Evolutionary conservation across 2,888 invertebrate genomes (phyloP).

Genomic region (Tetropium fuscum): DNA sequence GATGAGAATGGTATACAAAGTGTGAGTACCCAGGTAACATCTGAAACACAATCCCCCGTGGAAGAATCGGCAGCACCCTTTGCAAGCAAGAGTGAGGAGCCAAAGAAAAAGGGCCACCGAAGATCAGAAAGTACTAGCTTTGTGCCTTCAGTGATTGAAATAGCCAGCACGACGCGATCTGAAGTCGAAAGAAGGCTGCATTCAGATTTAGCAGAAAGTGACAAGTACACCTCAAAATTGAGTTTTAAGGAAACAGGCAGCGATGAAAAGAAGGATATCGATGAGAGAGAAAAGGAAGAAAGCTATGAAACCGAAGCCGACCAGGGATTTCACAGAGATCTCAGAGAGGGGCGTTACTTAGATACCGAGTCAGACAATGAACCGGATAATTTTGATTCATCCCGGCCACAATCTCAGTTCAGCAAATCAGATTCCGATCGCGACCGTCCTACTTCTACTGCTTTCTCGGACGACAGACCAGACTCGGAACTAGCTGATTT

Average conservation of each 20-base stretch:
- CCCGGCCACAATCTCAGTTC: conserved; percentile 54
- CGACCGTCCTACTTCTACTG: conserved; percentile 60
- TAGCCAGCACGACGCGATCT: conserved; percentile 40
- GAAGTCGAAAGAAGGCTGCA: conserved; percentile 55
- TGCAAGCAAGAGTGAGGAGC: conserved; percentile 50
- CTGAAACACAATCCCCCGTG: conserved; percentile 59
- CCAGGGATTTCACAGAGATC: conserved; percentile 63
- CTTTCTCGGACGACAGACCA: conserved; percentile 60
- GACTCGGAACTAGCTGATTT: conserved; percentile 64
- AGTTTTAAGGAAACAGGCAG: conserved; percentile 65
- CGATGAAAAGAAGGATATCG: conserved; percentile 66
- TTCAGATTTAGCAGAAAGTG: conserved; percentile 60
- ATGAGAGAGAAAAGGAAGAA: conserved; percentile 63
- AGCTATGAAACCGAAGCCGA: conserved; percentile 66
- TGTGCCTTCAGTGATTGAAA: conserved; percentile 51
- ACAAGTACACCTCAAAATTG: conserved; percentile 58
- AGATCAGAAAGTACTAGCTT: conserved; percentile 69
- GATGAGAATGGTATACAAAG: conserved; percentile 67
- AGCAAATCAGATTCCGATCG: conserved; percentile 63
- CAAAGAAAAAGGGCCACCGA: conserved; percentile 68
- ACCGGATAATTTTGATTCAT: conserved; percentile 42
- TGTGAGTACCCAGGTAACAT: conserved; percentile 70
- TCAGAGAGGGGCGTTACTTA: conserved; percentile 61
- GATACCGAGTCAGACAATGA: conserved; percentile 56
- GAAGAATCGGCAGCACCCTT: conserved; percentile 37